These are phyloP conservation scores for Cylloceria caligata DNA, from an alignment of 2,888 invertebrate species.

Conservation along the genomic window DNA sequence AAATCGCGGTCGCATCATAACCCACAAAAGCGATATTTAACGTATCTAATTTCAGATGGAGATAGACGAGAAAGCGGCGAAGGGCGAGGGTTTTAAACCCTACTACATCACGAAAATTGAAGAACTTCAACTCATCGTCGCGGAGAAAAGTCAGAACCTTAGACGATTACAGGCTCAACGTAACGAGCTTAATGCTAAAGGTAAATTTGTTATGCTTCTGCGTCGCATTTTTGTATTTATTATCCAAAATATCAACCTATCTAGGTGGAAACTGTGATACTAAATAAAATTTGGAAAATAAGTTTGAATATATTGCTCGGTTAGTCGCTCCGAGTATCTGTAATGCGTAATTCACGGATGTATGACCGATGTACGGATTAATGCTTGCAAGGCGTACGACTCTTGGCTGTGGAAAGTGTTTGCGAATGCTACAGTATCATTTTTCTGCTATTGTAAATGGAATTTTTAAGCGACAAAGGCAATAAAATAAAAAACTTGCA, in stretches of 20 bases:
- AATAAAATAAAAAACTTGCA: too few relatives aligned
- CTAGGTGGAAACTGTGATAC: too few relatives aligned
- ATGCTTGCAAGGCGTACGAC: too few relatives aligned
- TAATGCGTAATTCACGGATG: too few relatives aligned
- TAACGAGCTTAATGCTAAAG: slow-evolving; percentile 99
- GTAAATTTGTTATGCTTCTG: slow-evolving; percentile 83
- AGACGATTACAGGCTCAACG: slow-evolving; percentile 98
- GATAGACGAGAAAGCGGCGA: slow-evolving; percentile 87
- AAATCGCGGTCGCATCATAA: not conserved
- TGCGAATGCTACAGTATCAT: too few relatives aligned
- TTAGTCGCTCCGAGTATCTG: too few relatives aligned
- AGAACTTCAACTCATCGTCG: slow-evolving; percentile 97
- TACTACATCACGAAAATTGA: slow-evolving; percentile 99
- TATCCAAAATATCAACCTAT: not conserved
- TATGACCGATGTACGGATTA: too few relatives aligned
- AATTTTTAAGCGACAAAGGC: too few relatives aligned
- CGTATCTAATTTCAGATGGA: slow-evolving; percentile 87
- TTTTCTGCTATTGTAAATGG: too few relatives aligned
- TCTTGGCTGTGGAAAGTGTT: too few relatives aligned
- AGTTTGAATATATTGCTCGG: too few relatives aligned
- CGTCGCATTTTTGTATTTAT: not conserved
- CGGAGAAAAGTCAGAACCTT: slow-evolving; percentile 99
- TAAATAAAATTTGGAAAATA: too few relatives aligned
- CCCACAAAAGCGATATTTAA: slow-evolving; percentile 23
- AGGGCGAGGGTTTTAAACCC: slow-evolving; percentile 96